phyloP scores from a whole-genome alignment of 2,888 invertebrate species.

The Ellobium chinense region DNA sequence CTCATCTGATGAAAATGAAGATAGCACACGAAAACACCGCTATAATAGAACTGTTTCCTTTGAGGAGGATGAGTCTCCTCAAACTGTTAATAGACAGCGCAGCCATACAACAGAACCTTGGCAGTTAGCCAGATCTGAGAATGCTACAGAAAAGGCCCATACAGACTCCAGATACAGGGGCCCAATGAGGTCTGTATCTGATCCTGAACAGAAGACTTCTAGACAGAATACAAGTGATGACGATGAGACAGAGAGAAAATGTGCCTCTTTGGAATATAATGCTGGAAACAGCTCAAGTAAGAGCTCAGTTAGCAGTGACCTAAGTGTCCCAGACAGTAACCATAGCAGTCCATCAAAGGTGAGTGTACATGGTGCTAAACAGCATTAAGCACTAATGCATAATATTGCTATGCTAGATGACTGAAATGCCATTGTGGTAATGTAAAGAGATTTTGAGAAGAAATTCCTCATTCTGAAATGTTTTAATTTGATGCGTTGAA shows the following conservation, averaged over 20 bases:
- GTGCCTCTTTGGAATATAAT: conserved; percentile 24
- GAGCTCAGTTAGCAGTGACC: conserved; percentile 37
- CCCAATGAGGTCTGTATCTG: conserved; percentile 5
- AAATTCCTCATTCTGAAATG: too few relatives aligned
- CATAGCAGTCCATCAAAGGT: conserved; percentile 28
- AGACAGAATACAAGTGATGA: background rate
- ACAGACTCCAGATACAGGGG: background rate
- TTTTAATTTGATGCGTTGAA: too few relatives aligned
- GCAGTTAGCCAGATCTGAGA: background rate
- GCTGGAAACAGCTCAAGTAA: conserved; percentile 27
- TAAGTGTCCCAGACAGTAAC: conserved; percentile 14
- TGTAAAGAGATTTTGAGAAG: too few relatives aligned
- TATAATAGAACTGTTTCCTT: conserved; percentile 41
- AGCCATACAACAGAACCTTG: conserved; percentile 7
- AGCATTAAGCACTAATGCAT: too few relatives aligned
- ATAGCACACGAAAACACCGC: background rate
- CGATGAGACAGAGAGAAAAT: conserved; percentile 37
- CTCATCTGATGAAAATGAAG: background rate
- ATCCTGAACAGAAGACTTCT: conserved; percentile 26
- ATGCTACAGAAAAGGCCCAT: background rate
- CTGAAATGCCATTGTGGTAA: too few relatives aligned
- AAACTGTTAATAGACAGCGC: background rate
- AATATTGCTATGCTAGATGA: too few relatives aligned
- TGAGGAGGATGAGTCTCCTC: conserved; percentile 28
- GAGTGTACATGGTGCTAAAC: too few relatives aligned